Conservation (phyloP, 2,113 vertebrate species). For the Sinocyclocheilus anophthalmus region DNA sequence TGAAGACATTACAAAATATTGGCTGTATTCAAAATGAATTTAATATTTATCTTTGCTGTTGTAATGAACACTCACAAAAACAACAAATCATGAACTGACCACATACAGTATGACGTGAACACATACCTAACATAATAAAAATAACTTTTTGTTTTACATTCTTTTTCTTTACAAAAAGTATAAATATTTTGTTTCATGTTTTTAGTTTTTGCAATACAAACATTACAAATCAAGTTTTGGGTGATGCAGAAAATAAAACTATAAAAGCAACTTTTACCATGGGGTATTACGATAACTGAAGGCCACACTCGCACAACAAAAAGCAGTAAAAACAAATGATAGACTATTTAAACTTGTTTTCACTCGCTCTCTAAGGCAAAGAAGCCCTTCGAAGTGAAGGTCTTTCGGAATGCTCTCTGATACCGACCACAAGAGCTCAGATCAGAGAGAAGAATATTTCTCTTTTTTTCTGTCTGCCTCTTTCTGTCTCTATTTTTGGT, state of each 20-base stretch:
- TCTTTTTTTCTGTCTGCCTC: conserved; percentile 3
- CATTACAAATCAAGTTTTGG: conserved; percentile 71
- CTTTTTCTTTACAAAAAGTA: conserved; percentile 79
- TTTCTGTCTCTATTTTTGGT: conserved; percentile 69
- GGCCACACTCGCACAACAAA: too few relatives aligned
- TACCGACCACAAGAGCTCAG: conserved; percentile 54
- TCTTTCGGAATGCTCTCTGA: conserved; percentile 60
- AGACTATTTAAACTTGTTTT: conserved; percentile 47
- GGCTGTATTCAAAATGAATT: too few relatives aligned
- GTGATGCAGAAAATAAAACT: conserved; percentile 59
- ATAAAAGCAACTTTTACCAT: too few relatives aligned
- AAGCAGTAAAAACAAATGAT: too few relatives aligned
- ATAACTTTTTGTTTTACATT: conserved; percentile 67
- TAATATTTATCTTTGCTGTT: too few relatives aligned
- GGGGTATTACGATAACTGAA: too few relatives aligned
- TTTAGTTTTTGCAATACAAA: conserved; percentile 75
- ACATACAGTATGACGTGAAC: too few relatives aligned
- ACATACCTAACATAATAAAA: too few relatives aligned
- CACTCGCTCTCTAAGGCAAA: conserved; percentile 51
- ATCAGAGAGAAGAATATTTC: conserved; percentile 55
- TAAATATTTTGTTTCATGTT: conserved; percentile 78
- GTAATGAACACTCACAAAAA: too few relatives aligned
- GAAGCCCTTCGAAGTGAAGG: conserved; percentile 59
- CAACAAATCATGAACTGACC: too few relatives aligned
- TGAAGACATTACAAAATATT: conserved; percentile 45